Base-by-base conservation (phyloP, 2,113 vertebrate genomes). In the Colistium nudipinnis region DNA sequence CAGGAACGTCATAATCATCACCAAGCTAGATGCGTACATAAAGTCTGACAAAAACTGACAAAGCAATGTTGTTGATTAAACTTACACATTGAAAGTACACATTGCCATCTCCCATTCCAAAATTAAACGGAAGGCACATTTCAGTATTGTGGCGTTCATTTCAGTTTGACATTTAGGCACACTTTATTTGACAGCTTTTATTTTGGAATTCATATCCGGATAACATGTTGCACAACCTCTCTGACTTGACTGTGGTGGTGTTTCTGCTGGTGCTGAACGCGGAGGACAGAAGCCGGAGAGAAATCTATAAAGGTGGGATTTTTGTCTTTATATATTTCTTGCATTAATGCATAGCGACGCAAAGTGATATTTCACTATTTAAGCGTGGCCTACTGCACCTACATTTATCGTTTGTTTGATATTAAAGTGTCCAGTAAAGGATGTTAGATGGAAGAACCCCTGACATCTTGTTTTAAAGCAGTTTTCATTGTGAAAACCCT, bases 221-320 rank as follows among this genome's bases (percentile, higher is more conserved):
- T 27, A 20, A 36, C 1, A 1, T 3, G 1, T 14, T 4, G 2
- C 4, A 4, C 12, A 43, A 12, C 11, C n/a, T 66, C 1, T 60
- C 10, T 25, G 1, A 13, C 60, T 84, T 80, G 56, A 76, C 75
- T 13, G 55, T 57, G 35, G 70, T 67, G 79, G 59, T 70, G 81
- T 77, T 81, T 86, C 89, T 92, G 90, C 87, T 83, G 87, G 85
- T 92, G 83, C 89, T 86, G 82, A 73, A 90, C 86, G 84, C 77
- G 82, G 88, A 88, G 91, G 89, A 88, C 63, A 89, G 79, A 82
- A 84, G 85, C 75, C 76, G 82, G 82, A 87, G 33, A 90, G 78
- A 87, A 78, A 79, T 77, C 61, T 84, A 78, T 66, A 81, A 91
- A 92, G 91, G 92, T 92, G 57, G 49, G 90, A 55, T 72, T 76